phyloP scores from a whole-genome alignment of 1,140 invertebrate genomes.

The Zaprionus camerounensis region DNA sequence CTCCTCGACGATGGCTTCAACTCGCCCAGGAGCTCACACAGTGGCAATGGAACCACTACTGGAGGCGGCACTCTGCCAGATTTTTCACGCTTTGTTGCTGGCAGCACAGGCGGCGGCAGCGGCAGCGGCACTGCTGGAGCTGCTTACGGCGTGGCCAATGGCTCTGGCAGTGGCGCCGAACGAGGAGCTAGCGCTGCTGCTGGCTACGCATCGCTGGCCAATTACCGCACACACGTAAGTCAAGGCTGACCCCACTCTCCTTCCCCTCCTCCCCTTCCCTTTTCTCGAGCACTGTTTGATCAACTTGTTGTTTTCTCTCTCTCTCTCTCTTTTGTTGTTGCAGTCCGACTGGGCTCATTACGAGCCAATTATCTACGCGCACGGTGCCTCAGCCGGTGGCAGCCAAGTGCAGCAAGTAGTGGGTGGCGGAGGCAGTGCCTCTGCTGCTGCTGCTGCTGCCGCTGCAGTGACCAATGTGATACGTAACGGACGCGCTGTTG shows the following conservation, averaged over 20 bases:
- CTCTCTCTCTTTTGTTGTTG: constrained; percentile 7
- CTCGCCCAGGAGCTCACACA: constrained; percentile 74
- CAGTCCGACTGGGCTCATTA: constrained; percentile 76
- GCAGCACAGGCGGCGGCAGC: constrained; percentile 8
- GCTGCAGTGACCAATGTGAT: constrained; percentile 70
- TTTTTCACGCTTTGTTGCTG: background rate
- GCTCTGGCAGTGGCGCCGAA: constrained; percentile 57
- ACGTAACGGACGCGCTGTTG: constrained; percentile 70
- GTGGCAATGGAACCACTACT: constrained; percentile 35
- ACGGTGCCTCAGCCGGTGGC: constrained; percentile 31
- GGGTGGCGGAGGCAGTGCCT: constrained; percentile 34
- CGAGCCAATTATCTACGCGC: constrained; percentile 73
- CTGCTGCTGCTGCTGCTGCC: constrained; percentile 27
- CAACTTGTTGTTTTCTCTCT: background rate
- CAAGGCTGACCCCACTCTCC: background rate
- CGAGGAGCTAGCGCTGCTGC: constrained; percentile 29
- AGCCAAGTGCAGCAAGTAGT: constrained; percentile 51
- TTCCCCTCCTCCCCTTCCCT: background rate
- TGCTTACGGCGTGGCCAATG: constrained; percentile 65
- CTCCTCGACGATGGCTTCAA: constrained; percentile 74
- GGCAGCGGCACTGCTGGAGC: constrained; percentile 45
- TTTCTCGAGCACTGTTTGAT: background rate
- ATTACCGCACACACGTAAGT: constrained; percentile 80
- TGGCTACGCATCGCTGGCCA: constrained; percentile 74
- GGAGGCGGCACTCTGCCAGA: constrained; percentile 22